A percentile compares a stretch with the other conserved stretches of the same genome.
Conservation (phyloP, 2,797 vertebrate species). For the Enteromius paludinosus region DNA sequence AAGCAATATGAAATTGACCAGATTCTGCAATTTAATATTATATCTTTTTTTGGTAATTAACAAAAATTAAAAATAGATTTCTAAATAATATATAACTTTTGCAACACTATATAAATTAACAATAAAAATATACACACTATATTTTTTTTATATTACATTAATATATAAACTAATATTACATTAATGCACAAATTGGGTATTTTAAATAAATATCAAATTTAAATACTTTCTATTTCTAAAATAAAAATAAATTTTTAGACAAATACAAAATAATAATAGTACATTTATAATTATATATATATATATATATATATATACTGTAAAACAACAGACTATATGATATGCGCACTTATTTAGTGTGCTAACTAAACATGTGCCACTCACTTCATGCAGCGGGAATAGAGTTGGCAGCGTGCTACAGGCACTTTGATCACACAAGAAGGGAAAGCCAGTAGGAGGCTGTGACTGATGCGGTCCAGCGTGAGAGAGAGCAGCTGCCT, state of each 20-base stretch:
- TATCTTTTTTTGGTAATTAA: not conserved
- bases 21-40: not conserved
- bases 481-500: slow-evolving; percentile 87
- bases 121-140: not conserved
- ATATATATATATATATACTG: not conserved
- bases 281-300: not conserved
- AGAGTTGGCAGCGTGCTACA: slow-evolving; percentile 91
- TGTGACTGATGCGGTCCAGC: slow-evolving; percentile 86
- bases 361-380: slow-evolving; percentile 60
- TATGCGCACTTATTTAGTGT: not conserved
- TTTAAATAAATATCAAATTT: not conserved
- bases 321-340: not conserved
- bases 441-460: slow-evolving; percentile 88
- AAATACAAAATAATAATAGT: not conserved
- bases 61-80: not conserved
- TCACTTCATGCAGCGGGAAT: slow-evolving; percentile 96
- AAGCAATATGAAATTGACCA: not conserved
- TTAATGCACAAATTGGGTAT: not conserved
- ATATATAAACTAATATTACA: not conserved
- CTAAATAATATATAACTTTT: not conserved
- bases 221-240: too few species aligned
- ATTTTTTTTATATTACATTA: not conserved
- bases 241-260: not conserved
- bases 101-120: not conserved
- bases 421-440: slow-evolving; percentile 91